phyloP scores from a whole-genome alignment of 2,797 vertebrate species.

The Lycodopsis pacificus region DNA sequence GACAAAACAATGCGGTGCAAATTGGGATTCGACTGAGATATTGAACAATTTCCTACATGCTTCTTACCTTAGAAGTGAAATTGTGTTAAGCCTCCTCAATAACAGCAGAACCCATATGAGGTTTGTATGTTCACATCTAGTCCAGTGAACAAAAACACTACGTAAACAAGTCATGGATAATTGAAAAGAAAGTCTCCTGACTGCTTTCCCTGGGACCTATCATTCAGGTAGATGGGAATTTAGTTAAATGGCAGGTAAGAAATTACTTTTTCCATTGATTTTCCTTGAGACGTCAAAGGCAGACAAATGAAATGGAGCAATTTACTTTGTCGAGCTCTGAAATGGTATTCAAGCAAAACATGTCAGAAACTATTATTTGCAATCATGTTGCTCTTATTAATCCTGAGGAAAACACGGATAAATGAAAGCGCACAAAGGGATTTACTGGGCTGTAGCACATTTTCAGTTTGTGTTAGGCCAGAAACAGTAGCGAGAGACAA shows the following conservation, averaged over 20 bases:
- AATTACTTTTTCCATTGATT: slow-evolving; percentile 97
- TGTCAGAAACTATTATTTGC: slow-evolving; percentile 92
- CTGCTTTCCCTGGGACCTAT: slow-evolving; percentile 89
- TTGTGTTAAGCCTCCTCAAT: slow-evolving; percentile 92
- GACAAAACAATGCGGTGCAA: slow-evolving; percentile 86
- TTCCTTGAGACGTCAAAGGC: slow-evolving; percentile 90
- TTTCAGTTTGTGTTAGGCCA: slow-evolving; percentile 71
- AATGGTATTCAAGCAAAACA: slow-evolving; percentile 85
- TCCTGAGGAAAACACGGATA: slow-evolving; percentile 75
- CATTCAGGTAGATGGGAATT: slow-evolving; percentile 88
- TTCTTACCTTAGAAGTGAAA: slow-evolving; percentile 94
- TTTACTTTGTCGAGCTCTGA: slow-evolving; percentile 85
- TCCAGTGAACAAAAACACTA: slow-evolving; percentile 86
- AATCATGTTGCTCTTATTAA: slow-evolving; percentile 87
- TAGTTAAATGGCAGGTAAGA: slow-evolving; percentile 87
- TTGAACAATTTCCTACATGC: slow-evolving; percentile 94
- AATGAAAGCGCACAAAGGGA: slow-evolving; percentile 78
- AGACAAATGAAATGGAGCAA: slow-evolving; percentile 92
- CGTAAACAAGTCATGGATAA: slow-evolving; percentile 95
- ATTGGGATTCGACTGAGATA: slow-evolving; percentile 91
- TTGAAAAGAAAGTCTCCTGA: slow-evolving; percentile 91
- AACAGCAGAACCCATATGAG: slow-evolving; percentile 87
- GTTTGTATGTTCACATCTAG: slow-evolving; percentile 82
- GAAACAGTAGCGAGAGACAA: slow-evolving; percentile 62
- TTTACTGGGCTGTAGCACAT: slow-evolving; percentile 67